Evolutionary conservation across 2,797 vertebrate species (phyloP).

Genomic region (Rhodeus uyekii): DNA sequence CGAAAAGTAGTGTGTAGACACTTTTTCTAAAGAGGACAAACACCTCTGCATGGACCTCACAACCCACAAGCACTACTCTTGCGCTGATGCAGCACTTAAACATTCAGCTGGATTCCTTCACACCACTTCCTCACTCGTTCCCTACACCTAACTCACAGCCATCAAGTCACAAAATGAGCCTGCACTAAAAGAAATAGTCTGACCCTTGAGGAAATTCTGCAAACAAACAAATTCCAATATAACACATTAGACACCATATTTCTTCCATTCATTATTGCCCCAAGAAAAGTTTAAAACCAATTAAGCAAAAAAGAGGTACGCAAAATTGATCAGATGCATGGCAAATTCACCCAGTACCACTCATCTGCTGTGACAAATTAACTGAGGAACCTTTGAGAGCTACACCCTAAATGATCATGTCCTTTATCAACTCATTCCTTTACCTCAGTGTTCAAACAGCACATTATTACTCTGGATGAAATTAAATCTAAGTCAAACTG

Average conservation of each 20-base stretch:
- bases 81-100: conserved; percentile 83
- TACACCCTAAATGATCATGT: background rate
- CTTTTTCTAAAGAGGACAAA: background rate
- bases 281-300: background rate
- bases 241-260: background rate
- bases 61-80: conserved; percentile 40
- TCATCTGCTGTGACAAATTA: conserved; percentile 24
- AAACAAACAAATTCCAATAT: background rate
- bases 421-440: conserved; percentile 23
- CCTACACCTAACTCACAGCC: conserved; percentile 30
- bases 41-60: conserved; percentile 16
- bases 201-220: background rate
- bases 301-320: background rate
- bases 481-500: conserved; percentile 27
- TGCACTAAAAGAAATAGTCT: conserved; percentile 82
- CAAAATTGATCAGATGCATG: background rate
- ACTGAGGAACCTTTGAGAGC: conserved; percentile 7
- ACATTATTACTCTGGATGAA: conserved; percentile 20
- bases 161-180: conserved; percentile 70
- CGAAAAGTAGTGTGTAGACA: conserved; percentile 32
- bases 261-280: background rate
- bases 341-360: conserved; percentile 6
- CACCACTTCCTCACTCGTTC: background rate
- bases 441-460: background rate
- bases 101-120: conserved; percentile 61